Conservation (phyloP, 2,888 invertebrate species). For the Cephus runcator region DNA sequence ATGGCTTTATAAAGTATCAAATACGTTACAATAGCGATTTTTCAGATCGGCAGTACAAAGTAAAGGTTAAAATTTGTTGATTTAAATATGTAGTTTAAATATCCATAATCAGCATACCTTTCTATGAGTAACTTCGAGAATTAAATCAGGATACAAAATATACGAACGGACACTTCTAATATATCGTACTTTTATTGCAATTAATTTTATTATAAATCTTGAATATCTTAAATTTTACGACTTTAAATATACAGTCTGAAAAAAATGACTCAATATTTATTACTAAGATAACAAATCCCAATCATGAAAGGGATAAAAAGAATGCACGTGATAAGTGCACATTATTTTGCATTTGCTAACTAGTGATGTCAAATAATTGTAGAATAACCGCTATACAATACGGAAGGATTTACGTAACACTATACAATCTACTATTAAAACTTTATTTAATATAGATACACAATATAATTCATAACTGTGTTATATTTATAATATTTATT, state of each 20-base stretch:
- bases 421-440: constrained; percentile 42
- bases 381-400: background rate
- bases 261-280: background rate
- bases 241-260: background rate
- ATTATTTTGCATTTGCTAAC: background rate
- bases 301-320: background rate
- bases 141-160: too few species aligned
- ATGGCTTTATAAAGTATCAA: background rate
- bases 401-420: background rate
- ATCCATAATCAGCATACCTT: too few species aligned
- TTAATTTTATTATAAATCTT: background rate
- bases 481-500: constrained; percentile 51
- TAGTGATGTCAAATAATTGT: background rate
- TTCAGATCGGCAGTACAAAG: too few species aligned
- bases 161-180: background rate
- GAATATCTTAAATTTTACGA: background rate
- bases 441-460: constrained; percentile 49
- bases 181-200: background rate
- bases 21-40: background rate
- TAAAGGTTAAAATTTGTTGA: too few species aligned
- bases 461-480: constrained; percentile 34
- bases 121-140: too few species aligned
- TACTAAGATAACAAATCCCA: background rate
- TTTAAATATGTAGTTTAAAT: too few species aligned
- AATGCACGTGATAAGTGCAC: background rate